Conservation (phyloP, 2,113 vertebrate species). For the Xenopus laevis region DNA sequence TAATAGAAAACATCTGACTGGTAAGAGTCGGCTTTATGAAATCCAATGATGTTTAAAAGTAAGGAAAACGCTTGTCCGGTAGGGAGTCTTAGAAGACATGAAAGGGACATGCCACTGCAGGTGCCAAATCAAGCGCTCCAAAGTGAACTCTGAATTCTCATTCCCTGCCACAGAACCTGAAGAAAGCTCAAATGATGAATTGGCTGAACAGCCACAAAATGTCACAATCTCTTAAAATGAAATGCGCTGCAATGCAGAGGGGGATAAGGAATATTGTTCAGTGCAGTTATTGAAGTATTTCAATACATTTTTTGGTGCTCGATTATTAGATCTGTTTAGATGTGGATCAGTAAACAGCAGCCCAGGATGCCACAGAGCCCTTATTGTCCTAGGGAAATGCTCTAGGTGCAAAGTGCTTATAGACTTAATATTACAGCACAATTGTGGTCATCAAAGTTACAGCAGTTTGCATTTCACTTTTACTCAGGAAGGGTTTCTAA, state of each 20-base stretch:
- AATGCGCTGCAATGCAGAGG: background rate
- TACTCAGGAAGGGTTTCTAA: too few species aligned
- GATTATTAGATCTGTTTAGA: too few species aligned
- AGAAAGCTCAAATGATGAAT: constrained; percentile 41
- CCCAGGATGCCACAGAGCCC: too few species aligned
- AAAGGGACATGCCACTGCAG: constrained; percentile 33
- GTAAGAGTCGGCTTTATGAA: constrained; percentile 1
- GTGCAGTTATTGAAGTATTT: too few species aligned
- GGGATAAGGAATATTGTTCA: too few species aligned
- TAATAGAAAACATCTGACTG: constrained; percentile 40
- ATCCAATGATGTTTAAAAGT: too few species aligned
- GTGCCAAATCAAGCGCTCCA: constrained; percentile 25
- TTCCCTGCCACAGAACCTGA: constrained; percentile 26
- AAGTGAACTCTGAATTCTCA: constrained; percentile 26
- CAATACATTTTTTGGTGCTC: background rate
- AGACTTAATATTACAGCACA: too few species aligned
- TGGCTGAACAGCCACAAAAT: constrained; percentile 22
- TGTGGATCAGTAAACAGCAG: too few species aligned
- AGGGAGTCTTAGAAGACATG: constrained; percentile 21
- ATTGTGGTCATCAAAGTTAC: too few species aligned
- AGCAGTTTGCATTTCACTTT: too few species aligned
- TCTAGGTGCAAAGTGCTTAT: background rate
- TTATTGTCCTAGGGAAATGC: too few species aligned
- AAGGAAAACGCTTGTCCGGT: background rate
- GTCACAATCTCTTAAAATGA: constrained; percentile 41